Percentiles rank a stretch among this genome's conserved stretches.
Conservation (phyloP, 2,797 vertebrate species). For the Carcharodon carcharias region DNA sequence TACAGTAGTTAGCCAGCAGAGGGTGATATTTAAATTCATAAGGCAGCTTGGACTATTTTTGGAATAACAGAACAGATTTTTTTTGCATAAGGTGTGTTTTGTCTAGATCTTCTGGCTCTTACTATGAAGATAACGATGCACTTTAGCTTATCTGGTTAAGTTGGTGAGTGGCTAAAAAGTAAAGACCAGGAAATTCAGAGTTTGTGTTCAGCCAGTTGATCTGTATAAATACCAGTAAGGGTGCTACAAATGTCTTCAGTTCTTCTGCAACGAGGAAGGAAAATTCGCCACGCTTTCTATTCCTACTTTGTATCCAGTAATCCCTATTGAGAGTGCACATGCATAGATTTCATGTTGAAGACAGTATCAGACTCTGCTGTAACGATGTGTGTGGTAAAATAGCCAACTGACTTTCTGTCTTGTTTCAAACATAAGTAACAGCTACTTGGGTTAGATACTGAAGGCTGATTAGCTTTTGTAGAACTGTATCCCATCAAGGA, state of each 20-base stretch:
- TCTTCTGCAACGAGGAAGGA: neutral
- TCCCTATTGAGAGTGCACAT: neutral
- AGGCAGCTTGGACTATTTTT: neutral
- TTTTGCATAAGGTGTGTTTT: neutral
- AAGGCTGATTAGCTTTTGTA: neutral
- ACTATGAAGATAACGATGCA: neutral
- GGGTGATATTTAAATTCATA: neutral
- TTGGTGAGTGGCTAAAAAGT: neutral
- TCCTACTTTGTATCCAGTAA: neutral
- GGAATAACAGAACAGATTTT: neutral
- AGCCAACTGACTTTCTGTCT: neutral
- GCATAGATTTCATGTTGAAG: neutral
- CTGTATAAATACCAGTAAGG: neutral
- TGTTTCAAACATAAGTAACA: neutral
- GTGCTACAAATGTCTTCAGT: neutral
- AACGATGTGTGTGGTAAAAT: neutral
- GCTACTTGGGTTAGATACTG: neutral
- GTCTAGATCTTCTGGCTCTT: neutral
- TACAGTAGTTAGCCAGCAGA: slow-evolving; percentile 15
- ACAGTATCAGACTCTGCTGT: neutral
- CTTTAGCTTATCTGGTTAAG: neutral
- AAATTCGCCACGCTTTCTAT: neutral
- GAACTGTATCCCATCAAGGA: neutral
- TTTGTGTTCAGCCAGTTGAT: neutral
- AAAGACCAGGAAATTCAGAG: neutral